Percentiles rank a stretch among this genome's conserved stretches.
Conservation (phyloP, 2,113 vertebrate genomes). For the Raja brachyura region DNA sequence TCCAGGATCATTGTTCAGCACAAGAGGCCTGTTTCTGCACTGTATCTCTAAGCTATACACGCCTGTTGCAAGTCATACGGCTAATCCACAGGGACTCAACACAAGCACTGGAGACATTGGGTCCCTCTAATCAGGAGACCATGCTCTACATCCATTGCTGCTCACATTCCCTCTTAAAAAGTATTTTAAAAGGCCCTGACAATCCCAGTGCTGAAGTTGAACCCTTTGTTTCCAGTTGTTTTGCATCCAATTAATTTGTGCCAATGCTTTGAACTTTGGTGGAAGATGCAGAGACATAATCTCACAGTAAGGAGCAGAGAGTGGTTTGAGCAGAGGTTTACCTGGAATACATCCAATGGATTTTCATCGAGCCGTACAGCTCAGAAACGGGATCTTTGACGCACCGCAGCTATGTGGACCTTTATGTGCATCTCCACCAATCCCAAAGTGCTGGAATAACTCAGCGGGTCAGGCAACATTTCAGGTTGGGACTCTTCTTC, state of each 20-base stretch:
- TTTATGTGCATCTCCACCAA: too few relatives aligned
- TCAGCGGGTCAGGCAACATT: too few relatives aligned
- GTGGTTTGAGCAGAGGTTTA: background rate
- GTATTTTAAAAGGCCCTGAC: too few relatives aligned
- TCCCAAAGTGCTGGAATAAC: too few relatives aligned
- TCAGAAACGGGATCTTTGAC: too few relatives aligned
- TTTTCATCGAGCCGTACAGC: background rate
- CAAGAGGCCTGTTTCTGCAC: too few relatives aligned
- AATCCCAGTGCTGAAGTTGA: background rate
- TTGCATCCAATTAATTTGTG: background rate
- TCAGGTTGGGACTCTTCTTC: too few relatives aligned
- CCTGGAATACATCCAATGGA: background rate
- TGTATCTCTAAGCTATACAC: too few relatives aligned
- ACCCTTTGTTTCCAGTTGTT: background rate
- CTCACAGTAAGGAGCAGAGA: background rate
- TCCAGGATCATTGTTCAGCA: too few relatives aligned
- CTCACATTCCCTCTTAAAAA: background rate
- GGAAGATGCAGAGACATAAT: background rate
- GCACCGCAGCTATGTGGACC: too few relatives aligned
- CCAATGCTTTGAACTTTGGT: background rate
- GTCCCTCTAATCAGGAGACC: background rate
- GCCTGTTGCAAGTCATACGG: background rate
- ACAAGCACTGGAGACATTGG: background rate
- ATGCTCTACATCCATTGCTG: background rate
- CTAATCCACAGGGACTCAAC: background rate